Evolutionary conservation across 2,888 invertebrate species (phyloP).

Genomic region (Ramazzottius varieornatus): DNA sequence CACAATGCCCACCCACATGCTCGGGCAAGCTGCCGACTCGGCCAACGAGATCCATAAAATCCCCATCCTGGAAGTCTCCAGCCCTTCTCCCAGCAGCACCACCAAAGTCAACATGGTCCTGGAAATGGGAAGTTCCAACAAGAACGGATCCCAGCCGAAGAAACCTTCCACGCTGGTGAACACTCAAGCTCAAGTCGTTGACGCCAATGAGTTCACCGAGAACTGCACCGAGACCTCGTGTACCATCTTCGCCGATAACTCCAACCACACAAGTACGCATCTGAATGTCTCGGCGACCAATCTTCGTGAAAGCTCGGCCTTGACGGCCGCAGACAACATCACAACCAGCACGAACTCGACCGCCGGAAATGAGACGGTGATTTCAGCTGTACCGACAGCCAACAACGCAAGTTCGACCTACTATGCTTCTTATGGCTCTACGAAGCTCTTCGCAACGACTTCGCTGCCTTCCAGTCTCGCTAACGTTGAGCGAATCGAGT

Average conservation of each 20-base stretch:
- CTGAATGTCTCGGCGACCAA: too few species aligned
- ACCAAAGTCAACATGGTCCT: neutral
- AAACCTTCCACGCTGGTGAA: neutral
- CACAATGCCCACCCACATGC: too few species aligned
- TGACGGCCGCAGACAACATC: neutral
- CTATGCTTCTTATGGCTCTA: too few species aligned
- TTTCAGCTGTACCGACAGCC: neutral
- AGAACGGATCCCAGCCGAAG: neutral
- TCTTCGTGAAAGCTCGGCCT: too few species aligned
- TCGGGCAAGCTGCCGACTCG: neutral
- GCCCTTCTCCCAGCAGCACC: neutral
- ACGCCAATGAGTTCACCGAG: neutral
- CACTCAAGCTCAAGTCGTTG: neutral
- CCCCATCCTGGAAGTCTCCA: neutral
- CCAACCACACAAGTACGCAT: too few species aligned
- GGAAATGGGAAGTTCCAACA: neutral
- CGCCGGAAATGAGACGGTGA: neutral
- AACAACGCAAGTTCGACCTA: neutral
- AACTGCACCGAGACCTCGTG: constrained; percentile 2
- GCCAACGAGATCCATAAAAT: neutral
- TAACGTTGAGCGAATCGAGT: neutral
- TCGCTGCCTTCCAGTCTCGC: too few species aligned
- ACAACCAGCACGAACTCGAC: neutral
- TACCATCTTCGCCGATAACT: neutral
- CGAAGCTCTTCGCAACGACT: too few species aligned